A percentile compares a stretch with the other conserved stretches of the same genome.
These are phyloP conservation scores for Merodon equestris DNA, from an alignment of 2,888 invertebrate species.

Conservation along the genomic window DNA sequence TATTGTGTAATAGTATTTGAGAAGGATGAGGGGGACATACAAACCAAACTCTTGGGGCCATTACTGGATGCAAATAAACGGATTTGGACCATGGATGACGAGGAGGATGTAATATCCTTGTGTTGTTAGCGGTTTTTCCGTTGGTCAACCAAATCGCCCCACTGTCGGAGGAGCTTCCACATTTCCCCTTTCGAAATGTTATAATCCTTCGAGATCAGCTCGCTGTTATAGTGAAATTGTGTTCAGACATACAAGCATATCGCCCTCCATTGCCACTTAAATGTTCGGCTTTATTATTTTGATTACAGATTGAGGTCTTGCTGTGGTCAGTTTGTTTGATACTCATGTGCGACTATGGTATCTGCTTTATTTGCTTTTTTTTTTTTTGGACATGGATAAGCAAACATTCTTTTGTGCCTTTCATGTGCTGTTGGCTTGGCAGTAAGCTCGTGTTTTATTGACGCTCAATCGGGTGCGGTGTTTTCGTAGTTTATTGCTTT, in stretches of 20 bases:
- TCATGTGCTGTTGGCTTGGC: too few species aligned
- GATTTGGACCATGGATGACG: slow-evolving; percentile 24
- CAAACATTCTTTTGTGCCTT: too few species aligned
- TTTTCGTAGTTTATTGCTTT: too few species aligned
- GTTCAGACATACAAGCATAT: slow-evolving; percentile 41
- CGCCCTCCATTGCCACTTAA: slow-evolving; percentile 57
- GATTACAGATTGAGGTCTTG: slow-evolving; percentile 65
- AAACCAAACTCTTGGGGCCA: slow-evolving; percentile 1
- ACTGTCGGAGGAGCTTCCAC: not conserved
- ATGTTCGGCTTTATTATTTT: slow-evolving; percentile 65
- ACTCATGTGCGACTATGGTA: too few species aligned
- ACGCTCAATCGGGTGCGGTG: too few species aligned
- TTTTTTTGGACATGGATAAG: too few species aligned
- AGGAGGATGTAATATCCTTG: slow-evolving; percentile 11
- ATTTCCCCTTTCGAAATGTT: slow-evolving; percentile 19
- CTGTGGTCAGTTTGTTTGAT: slow-evolving; percentile 50
- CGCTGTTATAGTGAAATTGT: slow-evolving; percentile 37
- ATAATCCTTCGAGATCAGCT: slow-evolving; percentile 57
- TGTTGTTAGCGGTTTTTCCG: slow-evolving; percentile 40
- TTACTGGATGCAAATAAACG: slow-evolving; percentile 59
- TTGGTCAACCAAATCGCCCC: slow-evolving; percentile 14
- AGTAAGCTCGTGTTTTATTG: too few species aligned
- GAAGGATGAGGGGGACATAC: too few species aligned
- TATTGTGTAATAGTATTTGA: too few species aligned
- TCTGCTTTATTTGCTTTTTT: too few species aligned